Conservation (phyloP, 2,797 vertebrate genomes). For the Sylvia borin region DNA sequence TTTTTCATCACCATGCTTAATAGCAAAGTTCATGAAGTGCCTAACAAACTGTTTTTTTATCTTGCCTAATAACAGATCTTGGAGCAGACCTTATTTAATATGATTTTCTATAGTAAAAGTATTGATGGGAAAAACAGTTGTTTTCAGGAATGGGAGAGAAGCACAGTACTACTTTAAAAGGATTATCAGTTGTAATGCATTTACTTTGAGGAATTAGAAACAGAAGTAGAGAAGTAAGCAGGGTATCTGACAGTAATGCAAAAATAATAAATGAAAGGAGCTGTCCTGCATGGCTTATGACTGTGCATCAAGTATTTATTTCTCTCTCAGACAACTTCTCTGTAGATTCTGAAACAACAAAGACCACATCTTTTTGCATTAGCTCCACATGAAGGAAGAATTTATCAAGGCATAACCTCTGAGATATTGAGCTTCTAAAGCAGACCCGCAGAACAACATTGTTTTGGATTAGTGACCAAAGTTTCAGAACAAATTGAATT, state of each 20-base stretch:
- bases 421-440: neutral
- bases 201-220: neutral
- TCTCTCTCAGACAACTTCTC: neutral
- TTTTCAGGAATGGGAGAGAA: neutral
- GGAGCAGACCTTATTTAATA: neutral
- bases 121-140: neutral
- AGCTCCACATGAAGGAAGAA: rapidly evolving
- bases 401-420: neutral
- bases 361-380: neutral
- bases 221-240: neutral
- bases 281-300: neutral
- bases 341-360: neutral
- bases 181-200: neutral
- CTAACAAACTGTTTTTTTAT: neutral
- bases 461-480: neutral
- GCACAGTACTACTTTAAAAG: neutral
- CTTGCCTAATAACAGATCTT: neutral
- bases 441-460: neutral
- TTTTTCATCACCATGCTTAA: neutral
- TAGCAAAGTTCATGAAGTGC: neutral
- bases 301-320: neutral
- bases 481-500: neutral
- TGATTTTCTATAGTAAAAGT: neutral
- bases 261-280: neutral
- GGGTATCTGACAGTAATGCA: neutral